Base-by-base conservation (phyloP, 2,797 vertebrate genomes). In the Smutsia temminckii region DNA sequence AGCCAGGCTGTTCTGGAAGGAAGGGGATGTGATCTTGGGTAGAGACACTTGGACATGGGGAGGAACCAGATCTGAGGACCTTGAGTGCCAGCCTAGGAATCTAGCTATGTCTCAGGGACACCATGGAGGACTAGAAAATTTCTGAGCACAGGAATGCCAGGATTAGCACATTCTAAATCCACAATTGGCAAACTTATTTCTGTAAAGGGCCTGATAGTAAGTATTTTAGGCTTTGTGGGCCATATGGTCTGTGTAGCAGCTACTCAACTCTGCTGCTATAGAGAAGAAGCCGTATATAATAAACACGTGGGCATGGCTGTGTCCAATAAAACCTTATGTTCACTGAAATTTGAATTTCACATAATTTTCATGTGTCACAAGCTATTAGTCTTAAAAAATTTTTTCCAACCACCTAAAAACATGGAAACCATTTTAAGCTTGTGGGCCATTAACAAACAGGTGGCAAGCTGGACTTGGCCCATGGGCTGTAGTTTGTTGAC, bases 401-500 rank as follows among this genome's bases (percentile, higher is more conserved):
- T 34, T 29, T 10, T 8, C 79, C 27, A 17, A 10, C 6, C 59
- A 18, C 72, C 80, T 63, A 63, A 81, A 85, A 75, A 66, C 3
- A 5, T 3, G 42, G 59, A 63, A 3, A 34, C 34, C 46, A 14
- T 13, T 53, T 59, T 81, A 32, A 25, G 68, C 1, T 1, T 1
- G 0, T 0, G 3, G 66, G n/a, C 40, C 27, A 8, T 17, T 25
- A 23, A 46, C 8, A 53, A 86, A 53, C 32, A 51, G 69, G 42
- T 0, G 0, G 4, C 11, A n/a, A 20, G 5, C 77, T 23, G 71
- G 40, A 37, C 32, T 8, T 8, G 78, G 32, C 27, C 49, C 0
- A 0, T 0, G 0, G 34, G 59, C 32, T 2, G 8, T 2, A 9
- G 51, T 37, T 12, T 2, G n/a, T 63, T 7, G 27, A 40, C 0